These are phyloP conservation scores for Irena cyanogastra DNA, from an alignment of 2,113 vertebrate species.

Conservation along the genomic window DNA sequence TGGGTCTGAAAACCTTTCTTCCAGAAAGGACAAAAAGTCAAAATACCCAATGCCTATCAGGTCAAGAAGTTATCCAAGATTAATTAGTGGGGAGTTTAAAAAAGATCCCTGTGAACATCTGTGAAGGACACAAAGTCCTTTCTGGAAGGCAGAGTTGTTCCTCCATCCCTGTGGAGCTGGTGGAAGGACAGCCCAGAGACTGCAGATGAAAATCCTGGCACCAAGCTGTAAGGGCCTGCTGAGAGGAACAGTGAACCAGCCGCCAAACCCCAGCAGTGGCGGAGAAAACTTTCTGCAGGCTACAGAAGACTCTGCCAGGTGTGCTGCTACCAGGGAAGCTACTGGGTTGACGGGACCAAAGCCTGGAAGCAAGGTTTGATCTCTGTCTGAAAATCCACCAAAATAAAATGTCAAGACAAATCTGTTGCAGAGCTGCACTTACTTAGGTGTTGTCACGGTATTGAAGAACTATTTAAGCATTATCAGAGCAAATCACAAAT, in stretches of 20 bases:
- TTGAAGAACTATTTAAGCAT: neutral
- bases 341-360: neutral
- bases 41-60: neutral
- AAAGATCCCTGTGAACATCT: neutral
- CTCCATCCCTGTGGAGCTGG: neutral
- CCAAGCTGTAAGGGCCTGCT: neutral
- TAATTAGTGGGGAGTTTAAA: neutral
- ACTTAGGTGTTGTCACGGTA: neutral
- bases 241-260: neutral
- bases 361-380: neutral
- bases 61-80: neutral
- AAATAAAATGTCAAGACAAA: neutral
- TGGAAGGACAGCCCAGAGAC: constrained; percentile 15
- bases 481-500: neutral
- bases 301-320: constrained; percentile 13
- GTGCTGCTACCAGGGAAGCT: neutral
- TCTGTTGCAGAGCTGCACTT: neutral
- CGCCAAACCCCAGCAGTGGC: neutral
- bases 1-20: neutral
- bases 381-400: neutral
- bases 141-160: neutral
- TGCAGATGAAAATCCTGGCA: constrained; percentile 47
- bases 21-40: neutral
- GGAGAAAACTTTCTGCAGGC: neutral
- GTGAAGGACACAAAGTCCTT: constrained; percentile 7